Base-by-base conservation (phyloP, 2,797 vertebrate genomes). In the Eulemur coronatus region DNA sequence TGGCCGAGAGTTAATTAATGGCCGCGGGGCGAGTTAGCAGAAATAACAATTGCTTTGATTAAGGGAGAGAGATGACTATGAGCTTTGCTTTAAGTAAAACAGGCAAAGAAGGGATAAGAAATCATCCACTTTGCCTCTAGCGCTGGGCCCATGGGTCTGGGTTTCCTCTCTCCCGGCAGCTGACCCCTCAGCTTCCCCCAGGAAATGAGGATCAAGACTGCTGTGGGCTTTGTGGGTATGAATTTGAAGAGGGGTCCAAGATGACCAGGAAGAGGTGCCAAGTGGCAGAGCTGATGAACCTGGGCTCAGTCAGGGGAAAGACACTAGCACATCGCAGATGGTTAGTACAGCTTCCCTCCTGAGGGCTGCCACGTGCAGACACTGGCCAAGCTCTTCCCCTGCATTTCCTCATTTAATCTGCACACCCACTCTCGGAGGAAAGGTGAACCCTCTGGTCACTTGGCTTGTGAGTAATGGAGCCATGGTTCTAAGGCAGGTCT, bases 41-140 rank as follows among this genome's bases (percentile, higher is more conserved):
- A 96, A 96, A 87, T 94, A 93, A 90, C 91, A 61, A n/a, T 82
- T 96, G 48, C 96, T 97, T 97, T 96, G 89, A 97, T 91, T 72
- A 95, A 94, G 33, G 59, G 26, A 79, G 80, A 46, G n/a, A 88
- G 35, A 61, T 30, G 55, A 57, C 69, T 80, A 1, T 79, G 65
- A 94, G 67, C 22, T 89, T 91, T 96, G 79, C 72, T 97, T 93
- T 87, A 76, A 91, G 48, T 89, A 73, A 93, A 96, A 85, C 22
- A 12, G 65, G 55, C 88, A 96, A 52, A 90, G 84, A 28, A 59
- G 12, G 3, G 41, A 38, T 35, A 59, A 76, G 46, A 84, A 93
- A 70, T 67, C 41, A 59, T 52, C 12, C 11, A 13, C 2, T 52
- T 41, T 22, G 50, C 13, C 43, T 52, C 7, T 10, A 86, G 70